phyloP scores from a whole-genome alignment of 1,140 invertebrate genomes.

The Sitodiplosis mosellana region DNA sequence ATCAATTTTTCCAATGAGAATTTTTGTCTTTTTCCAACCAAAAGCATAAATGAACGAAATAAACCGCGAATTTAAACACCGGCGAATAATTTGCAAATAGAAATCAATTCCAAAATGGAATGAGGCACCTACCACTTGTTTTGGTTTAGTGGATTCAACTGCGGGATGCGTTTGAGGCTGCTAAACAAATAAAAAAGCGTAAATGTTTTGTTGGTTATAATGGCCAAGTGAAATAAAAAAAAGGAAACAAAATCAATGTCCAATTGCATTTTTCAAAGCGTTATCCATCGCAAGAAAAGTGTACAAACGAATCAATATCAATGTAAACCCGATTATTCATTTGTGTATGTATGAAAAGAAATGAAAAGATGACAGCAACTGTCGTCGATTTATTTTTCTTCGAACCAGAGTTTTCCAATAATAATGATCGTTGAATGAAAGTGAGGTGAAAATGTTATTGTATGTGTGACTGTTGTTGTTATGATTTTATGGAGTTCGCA shows the following conservation, averaged over 20 bases:
- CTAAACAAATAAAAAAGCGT: constrained; percentile 19
- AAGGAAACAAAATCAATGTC: neutral
- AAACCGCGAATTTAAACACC: neutral
- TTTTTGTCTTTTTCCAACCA: too few relatives aligned
- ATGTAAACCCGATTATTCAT: too few relatives aligned
- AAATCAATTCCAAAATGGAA: neutral
- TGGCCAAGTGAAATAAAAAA: neutral
- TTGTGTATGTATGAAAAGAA: too few relatives aligned
- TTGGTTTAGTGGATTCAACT: constrained; percentile 33
- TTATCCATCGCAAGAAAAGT: too few relatives aligned
- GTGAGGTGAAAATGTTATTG: neutral
- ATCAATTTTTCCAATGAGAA: too few relatives aligned
- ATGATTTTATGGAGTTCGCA: constrained; percentile 1
- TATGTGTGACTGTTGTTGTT: neutral
- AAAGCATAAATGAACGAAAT: neutral
- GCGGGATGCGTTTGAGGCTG: constrained; percentile 20
- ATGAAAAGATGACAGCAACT: too few relatives aligned
- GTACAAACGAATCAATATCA: too few relatives aligned
- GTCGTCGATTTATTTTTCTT: too few relatives aligned
- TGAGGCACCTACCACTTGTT: constrained; percentile 11
- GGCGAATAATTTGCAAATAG: constrained; percentile 1
- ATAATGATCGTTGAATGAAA: neutral
- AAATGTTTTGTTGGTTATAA: neutral
- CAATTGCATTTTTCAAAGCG: neutral
- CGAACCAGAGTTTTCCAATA: too few relatives aligned